phyloP scores from a whole-genome alignment of 2,888 invertebrate species.

The Cybosia mesomella region DNA sequence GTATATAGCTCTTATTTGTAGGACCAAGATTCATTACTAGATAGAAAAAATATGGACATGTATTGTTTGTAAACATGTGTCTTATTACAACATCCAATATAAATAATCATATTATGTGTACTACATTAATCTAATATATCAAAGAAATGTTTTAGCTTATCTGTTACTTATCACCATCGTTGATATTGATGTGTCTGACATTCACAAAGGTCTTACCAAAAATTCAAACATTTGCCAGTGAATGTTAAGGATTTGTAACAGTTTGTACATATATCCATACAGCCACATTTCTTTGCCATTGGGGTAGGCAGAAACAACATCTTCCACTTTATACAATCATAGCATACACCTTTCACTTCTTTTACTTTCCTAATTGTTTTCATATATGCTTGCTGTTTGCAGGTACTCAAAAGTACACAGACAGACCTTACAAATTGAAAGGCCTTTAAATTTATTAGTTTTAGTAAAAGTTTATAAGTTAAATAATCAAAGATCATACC shows the following conservation, averaged over 20 bases:
- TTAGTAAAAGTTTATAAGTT: background rate
- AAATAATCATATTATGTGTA: background rate
- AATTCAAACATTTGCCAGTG: background rate
- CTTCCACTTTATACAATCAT: background rate
- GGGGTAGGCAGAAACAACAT: background rate
- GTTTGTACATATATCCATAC: background rate
- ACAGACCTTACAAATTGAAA: too few relatives aligned
- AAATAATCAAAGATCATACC: too few relatives aligned
- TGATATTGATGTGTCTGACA: background rate
- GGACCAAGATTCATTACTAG: background rate
- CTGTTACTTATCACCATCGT: background rate
- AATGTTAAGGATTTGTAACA: background rate
- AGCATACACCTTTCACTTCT: background rate
- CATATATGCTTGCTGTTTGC: background rate
- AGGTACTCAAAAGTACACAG: too few relatives aligned
- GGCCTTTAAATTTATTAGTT: background rate
- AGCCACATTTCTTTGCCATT: background rate
- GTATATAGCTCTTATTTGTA: background rate
- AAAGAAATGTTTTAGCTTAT: background rate
- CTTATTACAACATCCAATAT: background rate
- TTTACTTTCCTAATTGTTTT: background rate
- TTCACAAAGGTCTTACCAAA: background rate
- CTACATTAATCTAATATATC: background rate
- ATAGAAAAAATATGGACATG: background rate
- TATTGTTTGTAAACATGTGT: background rate